Evolutionary conservation across 2,888 invertebrate genomes (phyloP).

Genomic region (Exephanes ischioxanthus): DNA sequence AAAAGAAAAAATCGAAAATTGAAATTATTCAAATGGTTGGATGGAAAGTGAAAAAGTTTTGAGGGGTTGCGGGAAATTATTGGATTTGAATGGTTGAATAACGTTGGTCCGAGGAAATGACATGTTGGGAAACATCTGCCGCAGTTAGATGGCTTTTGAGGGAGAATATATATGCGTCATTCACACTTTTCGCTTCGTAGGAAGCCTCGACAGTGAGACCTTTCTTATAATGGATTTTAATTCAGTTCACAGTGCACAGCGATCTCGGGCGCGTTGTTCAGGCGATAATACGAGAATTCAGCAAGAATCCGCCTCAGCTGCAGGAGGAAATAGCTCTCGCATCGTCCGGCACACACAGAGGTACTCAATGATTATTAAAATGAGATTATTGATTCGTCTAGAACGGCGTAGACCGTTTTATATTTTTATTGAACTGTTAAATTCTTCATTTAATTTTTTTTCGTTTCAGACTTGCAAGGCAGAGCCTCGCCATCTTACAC

Average conservation of each 20-base stretch:
- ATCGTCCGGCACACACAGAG: conserved; percentile 77
- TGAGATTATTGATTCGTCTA: conserved; percentile 7
- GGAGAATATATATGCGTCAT: neutral
- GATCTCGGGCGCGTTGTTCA: conserved; percentile 93
- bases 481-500: conserved; percentile 81
- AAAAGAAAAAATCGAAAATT: neutral
- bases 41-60: neutral
- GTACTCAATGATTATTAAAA: conserved; percentile 69
- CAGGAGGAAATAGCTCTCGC: conserved; percentile 80
- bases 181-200: neutral
- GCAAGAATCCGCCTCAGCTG: conserved; percentile 88
- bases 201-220: neutral
- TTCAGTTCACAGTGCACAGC: conserved; percentile 90
- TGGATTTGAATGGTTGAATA: neutral
- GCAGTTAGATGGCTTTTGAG: conserved; percentile 40
- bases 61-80: neutral
- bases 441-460: conserved; percentile 79
- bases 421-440: neutral
- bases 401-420: neutral
- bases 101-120: neutral
- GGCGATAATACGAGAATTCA: conserved; percentile 92
- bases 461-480: conserved; percentile 79
- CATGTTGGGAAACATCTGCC: conserved; percentile 8
- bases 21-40: neutral
- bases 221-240: conserved; percentile 34